phyloP scores from a whole-genome alignment of 2,888 invertebrate genomes.

The Oxystoma pomonae region DNA sequence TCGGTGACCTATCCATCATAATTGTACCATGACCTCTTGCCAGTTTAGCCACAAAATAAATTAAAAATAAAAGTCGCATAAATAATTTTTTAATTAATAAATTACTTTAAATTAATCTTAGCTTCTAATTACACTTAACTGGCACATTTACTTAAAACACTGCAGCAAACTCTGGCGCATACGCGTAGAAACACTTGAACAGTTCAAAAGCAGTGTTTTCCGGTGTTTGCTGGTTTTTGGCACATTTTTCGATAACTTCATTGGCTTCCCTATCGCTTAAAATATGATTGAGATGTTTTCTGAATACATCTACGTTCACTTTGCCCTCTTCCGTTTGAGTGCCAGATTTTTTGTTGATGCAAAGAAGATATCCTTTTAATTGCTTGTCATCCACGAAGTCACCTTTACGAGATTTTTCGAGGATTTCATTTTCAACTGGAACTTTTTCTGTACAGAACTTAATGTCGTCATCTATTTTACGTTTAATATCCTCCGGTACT shows the following conservation, averaged over 20 bases:
- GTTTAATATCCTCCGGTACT: not conserved
- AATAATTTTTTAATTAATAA: too few species aligned
- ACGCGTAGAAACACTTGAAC: constrained; percentile 24
- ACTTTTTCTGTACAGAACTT: not conserved
- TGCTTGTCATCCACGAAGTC: constrained; percentile 26
- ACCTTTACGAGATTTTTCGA: constrained; percentile 13
- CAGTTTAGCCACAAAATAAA: too few species aligned
- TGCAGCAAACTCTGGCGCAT: constrained; percentile 7
- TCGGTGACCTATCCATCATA: too few species aligned
- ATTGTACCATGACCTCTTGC: too few species aligned
- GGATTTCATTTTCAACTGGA: constrained; percentile 9
- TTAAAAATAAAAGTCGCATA: too few species aligned
- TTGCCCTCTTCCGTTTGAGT: constrained; percentile 29
- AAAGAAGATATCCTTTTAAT: constrained; percentile 27
- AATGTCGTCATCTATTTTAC: not conserved
- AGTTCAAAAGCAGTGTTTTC: constrained; percentile 24
- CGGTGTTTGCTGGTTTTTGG: constrained; percentile 21
- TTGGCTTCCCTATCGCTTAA: constrained; percentile 14
- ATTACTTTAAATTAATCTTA: too few species aligned
- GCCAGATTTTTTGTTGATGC: constrained; percentile 27
- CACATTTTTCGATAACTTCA: constrained; percentile 21
- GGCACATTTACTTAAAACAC: not conserved
- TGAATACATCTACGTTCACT: constrained; percentile 27
- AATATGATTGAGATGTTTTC: constrained; percentile 20
- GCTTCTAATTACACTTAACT: too few species aligned